A percentile compares a stretch with the other conserved stretches of the same genome.
Evolutionary conservation across 2,113 vertebrate genomes (phyloP).

Genomic region (Guaruba guarouba): DNA sequence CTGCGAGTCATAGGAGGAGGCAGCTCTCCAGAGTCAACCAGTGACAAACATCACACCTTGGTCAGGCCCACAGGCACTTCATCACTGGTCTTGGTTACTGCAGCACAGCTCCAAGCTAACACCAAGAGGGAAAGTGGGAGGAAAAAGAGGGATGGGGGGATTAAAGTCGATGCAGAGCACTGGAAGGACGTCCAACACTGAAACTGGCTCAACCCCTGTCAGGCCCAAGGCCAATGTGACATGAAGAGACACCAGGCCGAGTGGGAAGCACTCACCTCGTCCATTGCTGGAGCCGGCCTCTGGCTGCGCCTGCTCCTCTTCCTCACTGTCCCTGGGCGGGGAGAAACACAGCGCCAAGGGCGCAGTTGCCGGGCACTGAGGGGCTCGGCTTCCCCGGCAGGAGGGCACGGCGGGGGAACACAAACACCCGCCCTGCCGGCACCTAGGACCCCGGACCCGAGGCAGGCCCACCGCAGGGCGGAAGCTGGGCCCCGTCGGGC

Average conservation of each 20-base stretch:
- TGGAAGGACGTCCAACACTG: not conserved
- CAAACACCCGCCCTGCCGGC: not conserved
- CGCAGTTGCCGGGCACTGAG: not conserved
- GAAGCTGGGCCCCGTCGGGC: no score
- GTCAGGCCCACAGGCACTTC: not conserved
- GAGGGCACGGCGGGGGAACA: not conserved
- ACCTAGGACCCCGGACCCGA: no score
- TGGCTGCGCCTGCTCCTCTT: not conserved
- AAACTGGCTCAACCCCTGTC: accelerated
- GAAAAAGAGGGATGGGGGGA: accelerated
- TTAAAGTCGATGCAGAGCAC: not conserved
- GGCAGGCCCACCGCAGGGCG: no score
- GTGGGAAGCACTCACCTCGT: not conserved
- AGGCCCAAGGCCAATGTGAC: accelerated
- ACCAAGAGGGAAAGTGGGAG: not conserved
- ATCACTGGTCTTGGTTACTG: accelerated
- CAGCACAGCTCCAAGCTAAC: accelerated
- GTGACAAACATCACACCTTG: accelerated
- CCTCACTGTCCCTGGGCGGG: not conserved
- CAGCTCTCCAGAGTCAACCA: accelerated
- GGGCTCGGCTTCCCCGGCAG: not conserved
- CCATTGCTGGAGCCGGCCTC: not conserved
- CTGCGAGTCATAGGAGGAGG: not conserved
- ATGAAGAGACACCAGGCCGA: accelerated
- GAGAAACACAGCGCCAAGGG: not conserved